A percentile compares a stretch with the other conserved stretches of the same genome.
These are phyloP conservation scores for Corydoras maculifer DNA, from an alignment of 2,113 vertebrate species.

Conservation along the genomic window DNA sequence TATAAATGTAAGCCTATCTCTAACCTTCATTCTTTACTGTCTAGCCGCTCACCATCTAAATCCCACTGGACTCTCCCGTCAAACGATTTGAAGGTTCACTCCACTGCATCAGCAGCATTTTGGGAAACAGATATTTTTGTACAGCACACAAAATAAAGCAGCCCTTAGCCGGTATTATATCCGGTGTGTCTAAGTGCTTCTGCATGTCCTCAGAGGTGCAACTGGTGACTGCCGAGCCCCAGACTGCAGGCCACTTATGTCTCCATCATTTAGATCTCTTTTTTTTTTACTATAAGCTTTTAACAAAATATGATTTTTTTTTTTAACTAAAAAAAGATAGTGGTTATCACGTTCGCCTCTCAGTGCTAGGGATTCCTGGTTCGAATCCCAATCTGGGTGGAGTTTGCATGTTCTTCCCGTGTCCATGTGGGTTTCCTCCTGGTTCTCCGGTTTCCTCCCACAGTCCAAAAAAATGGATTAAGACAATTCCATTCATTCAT, in stretches of 20 bases:
- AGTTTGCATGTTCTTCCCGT: too few species aligned
- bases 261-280: slow-evolving; percentile 11
- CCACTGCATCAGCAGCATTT: slow-evolving; percentile 11
- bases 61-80: slow-evolving; percentile 14
- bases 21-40: slow-evolving; percentile 12
- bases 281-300: background rate
- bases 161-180: background rate
- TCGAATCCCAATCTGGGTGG: too few species aligned
- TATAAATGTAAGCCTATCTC: slow-evolving; percentile 16
- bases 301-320: too few species aligned
- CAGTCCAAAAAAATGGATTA: too few species aligned
- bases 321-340: too few species aligned
- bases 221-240: too few species aligned
- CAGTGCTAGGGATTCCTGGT: too few species aligned
- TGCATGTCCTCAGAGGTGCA: background rate
- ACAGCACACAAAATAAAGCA: slow-evolving; percentile 6
- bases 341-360: too few species aligned
- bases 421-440: too few species aligned
- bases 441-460: too few species aligned
- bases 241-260: background rate
- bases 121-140: slow-evolving; percentile 6
- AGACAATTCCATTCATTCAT: too few species aligned
- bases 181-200: background rate
- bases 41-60: background rate
- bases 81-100: slow-evolving; percentile 19